Evolutionary conservation across 2,888 invertebrate species (phyloP).

Genomic region (Parnassius mnemosyne): DNA sequence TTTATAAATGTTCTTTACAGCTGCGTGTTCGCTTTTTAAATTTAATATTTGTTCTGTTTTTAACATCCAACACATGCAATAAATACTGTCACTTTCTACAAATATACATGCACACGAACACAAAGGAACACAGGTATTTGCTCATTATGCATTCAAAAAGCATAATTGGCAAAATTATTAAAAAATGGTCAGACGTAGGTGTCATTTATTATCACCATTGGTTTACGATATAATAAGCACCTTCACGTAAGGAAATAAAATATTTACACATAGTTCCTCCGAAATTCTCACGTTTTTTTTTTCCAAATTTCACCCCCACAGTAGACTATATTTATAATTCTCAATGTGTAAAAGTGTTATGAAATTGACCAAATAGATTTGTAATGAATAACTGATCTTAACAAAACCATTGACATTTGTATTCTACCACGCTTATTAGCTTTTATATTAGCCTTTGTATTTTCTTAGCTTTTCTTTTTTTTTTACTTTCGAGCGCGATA

Average conservation of each 20-base stretch:
- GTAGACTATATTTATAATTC: no score
- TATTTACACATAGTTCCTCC: background rate
- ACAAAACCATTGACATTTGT: no score
- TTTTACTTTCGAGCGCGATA: no score
- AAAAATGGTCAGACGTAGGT: slow-evolving; percentile 55
- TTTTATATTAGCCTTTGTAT: no score
- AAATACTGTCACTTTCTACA: slow-evolving; percentile 55
- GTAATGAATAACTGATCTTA: no score
- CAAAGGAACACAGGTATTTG: slow-evolving; percentile 62
- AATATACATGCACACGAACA: slow-evolving; percentile 37
- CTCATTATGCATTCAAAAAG: slow-evolving; percentile 73
- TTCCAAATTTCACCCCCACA: background rate
- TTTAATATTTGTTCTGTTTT: slow-evolving; percentile 42
- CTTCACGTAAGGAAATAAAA: slow-evolving; percentile 8
- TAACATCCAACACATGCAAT: slow-evolving; percentile 29
- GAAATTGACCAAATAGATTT: no score
- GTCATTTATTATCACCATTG: slow-evolving; percentile 62
- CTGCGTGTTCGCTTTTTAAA: slow-evolving; percentile 28
- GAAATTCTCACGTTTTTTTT: background rate
- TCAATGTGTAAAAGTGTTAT: no score
- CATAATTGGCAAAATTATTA: slow-evolving; percentile 73
- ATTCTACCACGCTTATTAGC: no score
- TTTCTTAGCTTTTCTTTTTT: no score
- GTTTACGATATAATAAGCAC: slow-evolving; percentile 11
- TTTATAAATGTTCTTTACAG: slow-evolving; percentile 23